phyloP scores from a whole-genome alignment of 2,888 invertebrate genomes.

The Cataglyphis livida region DNA sequence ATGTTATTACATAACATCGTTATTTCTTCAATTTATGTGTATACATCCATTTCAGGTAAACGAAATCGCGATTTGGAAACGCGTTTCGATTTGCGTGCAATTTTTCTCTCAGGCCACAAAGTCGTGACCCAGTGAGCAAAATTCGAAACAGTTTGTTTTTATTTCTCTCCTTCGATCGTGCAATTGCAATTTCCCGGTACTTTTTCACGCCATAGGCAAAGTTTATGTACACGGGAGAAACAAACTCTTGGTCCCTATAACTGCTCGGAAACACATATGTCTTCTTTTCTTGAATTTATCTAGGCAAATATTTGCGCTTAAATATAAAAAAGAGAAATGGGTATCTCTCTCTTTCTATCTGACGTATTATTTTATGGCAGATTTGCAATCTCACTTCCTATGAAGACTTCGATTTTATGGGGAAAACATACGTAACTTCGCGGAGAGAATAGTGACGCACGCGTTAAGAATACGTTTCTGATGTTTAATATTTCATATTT shows the following conservation, averaged over 20 bases:
- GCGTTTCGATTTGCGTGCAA: conserved; percentile 23
- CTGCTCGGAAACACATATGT: conserved; percentile 61
- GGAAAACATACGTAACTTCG: conserved; percentile 2
- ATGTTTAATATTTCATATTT: conserved; percentile 3
- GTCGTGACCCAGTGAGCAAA: conserved; percentile 36
- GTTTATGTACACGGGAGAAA: conserved; percentile 73
- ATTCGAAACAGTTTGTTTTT: conserved; percentile 53
- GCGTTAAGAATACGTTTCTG: conserved; percentile 8
- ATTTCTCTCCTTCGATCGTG: conserved; percentile 32
- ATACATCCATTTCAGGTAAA: background rate
- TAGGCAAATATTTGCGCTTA: conserved; percentile 15
- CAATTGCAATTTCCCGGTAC: conserved; percentile 26
- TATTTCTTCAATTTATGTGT: background rate
- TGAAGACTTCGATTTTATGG: background rate
- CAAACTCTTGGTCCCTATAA: conserved; percentile 82
- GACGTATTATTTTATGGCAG: conserved; percentile 8
- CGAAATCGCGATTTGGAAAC: conserved; percentile 3
- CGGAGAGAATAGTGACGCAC: conserved; percentile 45
- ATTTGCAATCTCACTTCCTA: background rate
- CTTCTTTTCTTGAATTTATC: conserved; percentile 35
- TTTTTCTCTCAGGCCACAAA: conserved; percentile 69
- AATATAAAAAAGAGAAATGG: conserved; percentile 27
- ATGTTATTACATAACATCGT: conserved; percentile 13
- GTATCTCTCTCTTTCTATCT: conserved; percentile 3
- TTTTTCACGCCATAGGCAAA: conserved; percentile 50